Base-by-base conservation (phyloP, 1,140 invertebrate genomes). In the Lethrus apterus region DNA sequence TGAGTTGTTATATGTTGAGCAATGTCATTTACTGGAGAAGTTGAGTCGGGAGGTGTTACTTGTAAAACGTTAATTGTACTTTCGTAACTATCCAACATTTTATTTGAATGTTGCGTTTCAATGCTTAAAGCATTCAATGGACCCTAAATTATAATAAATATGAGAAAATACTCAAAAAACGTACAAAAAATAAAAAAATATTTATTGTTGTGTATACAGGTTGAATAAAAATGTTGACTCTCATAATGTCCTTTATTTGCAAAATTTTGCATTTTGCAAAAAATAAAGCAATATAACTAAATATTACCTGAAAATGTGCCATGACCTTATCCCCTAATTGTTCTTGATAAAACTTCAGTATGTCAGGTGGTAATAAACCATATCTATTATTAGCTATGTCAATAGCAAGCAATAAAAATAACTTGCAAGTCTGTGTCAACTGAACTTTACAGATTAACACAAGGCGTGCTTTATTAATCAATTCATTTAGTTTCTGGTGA, bases 51-150 rank as follows among this genome's bases (percentile, higher is more conserved):
- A 4, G 56, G 56, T n/a, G 56, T 53, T 1, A 60, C 45, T 47
- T 62, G 58, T 3, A 62, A 44, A 11, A 62, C 60, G 20, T 56
- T 60, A 1, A 62, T 53, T 20, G 43, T 52, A 36, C 60, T 62
- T 23, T 60, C 47, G 38, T 57, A 62, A 35, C 30, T 51, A 15
- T 62, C 56, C 15, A 60, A 30, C 7, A 42, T 48, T 47, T 59
- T 58, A 41, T 46, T 55, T 8, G 46, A 32, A 9, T 60, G 47
- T 13, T 42, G 14, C 8, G 55, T 60, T 52, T 62, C 50, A 26
- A 60, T 51, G 15, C 46, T 58, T 30, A 62, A 30, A 26, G 46
- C 21, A 31, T 43, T 35, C 19, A 56, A 48, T 13, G 48, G 43
- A 7, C 50, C 51, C 57, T 61, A 41, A 23, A 48, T n/a, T n/a